Base-by-base conservation (phyloP, 1,140 invertebrate genomes). In the Panulirus ornatus region DNA sequence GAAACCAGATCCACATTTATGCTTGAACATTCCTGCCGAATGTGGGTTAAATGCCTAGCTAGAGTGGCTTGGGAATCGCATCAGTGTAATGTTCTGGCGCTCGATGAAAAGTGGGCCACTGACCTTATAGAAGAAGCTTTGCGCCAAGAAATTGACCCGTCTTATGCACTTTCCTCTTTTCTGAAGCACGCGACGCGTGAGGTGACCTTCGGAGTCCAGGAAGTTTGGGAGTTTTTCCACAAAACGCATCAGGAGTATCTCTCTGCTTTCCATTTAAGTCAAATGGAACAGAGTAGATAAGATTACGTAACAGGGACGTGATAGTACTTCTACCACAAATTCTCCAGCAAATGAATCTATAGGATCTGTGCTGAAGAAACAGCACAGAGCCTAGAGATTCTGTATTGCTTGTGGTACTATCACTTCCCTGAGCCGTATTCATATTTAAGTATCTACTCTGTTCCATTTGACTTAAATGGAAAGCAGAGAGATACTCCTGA, bases 201-300 rank as follows among this genome's bases (percentile, higher is more conserved):
- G 27, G n/a, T 27, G 9, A 6, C 8, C 27, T 78, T 78, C 0
- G 27, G 19, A 14, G 44, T 2, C 6, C 16, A 47, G 36, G 16
- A 47, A 27, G 36, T 30, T 27, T 78, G 75, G 75, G 38, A 78
- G 44, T 78, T 78, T 38, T 36, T 36, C n/a, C 75, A 78, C 22
- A 78, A 47, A 78, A 36, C 40, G 22, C 44, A 44, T 47, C 75
- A 78, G 40, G 75, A 78, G 30, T 78, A 78, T 47, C 75, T 78
- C 42, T 44, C 75, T 27, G 75, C 36, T 47, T 6, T 27, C 2
- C 27, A 78, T 16, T 11, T 78, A 27, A 78, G 40, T 78, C 27
- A 78, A 27, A 16, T 11, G 38, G 6, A 40, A n/a, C n/a, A n/a
- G n/a, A n/a, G n/a, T n/a, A n/a, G n/a, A n/a, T n/a, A n/a, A n/a